Conservation (phyloP, 2,113 vertebrate species). For the Lepisosteus oculatus region DNA sequence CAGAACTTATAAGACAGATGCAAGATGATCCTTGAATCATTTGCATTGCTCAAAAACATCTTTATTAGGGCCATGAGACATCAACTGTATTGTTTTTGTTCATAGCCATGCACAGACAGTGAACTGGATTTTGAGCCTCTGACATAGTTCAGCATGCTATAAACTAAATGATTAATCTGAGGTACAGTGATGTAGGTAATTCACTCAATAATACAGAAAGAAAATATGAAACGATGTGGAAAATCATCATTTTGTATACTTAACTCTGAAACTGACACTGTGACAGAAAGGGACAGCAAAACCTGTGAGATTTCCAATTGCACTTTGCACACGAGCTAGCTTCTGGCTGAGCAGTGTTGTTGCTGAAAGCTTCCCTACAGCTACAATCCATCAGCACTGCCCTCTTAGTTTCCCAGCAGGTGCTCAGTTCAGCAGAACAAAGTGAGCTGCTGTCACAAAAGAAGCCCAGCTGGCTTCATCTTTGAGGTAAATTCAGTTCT, state of each 20-base stretch:
- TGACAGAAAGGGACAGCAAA: background rate
- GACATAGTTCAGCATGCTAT: too few relatives aligned
- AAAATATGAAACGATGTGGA: background rate
- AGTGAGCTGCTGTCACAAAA: slow-evolving; percentile 18
- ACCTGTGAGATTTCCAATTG: background rate
- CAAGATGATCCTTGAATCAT: slow-evolving; percentile 53
- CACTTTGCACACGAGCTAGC: background rate
- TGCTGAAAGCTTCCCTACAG: slow-evolving; percentile 5
- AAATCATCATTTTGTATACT: background rate
- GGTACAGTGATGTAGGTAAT: background rate
- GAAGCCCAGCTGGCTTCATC: slow-evolving; percentile 9
- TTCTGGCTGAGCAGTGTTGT: background rate
- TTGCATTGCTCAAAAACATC: slow-evolving; percentile 62
- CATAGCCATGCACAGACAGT: slow-evolving; percentile 31
- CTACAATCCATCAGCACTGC: background rate
- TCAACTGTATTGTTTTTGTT: slow-evolving; percentile 55
- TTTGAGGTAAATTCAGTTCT: slow-evolving; percentile 20
- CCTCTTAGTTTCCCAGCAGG: slow-evolving; percentile 10
- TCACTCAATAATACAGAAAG: background rate
- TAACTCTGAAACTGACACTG: too few relatives aligned
- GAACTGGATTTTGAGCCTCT: too few relatives aligned
- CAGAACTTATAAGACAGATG: slow-evolving; percentile 43
- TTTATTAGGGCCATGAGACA: slow-evolving; percentile 59
- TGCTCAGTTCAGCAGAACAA: slow-evolving; percentile 11
- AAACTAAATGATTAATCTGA: background rate